These are phyloP conservation scores for Chondrilla cf. caribensis DNA, from an alignment of 37 sponge, comb jelly and placozoan genomes.

Conservation along the genomic window DNA sequence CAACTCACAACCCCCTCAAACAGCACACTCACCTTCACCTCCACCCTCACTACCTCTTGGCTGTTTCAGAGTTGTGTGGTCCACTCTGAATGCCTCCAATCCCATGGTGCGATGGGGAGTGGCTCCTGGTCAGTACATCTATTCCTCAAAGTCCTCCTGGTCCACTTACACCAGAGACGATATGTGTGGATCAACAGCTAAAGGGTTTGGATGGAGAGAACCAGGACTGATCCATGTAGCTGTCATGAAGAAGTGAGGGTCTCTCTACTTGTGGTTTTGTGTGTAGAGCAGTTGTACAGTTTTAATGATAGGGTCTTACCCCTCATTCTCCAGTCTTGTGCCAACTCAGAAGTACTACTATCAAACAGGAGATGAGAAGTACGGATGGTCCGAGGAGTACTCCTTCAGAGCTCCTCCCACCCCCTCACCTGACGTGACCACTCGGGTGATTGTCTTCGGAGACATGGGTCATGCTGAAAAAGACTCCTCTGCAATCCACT, in stretches of 20 bases:
- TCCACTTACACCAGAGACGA: constrained; percentile 68
- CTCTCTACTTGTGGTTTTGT: too few species aligned
- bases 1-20: background rate
- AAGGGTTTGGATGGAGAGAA: constrained; percentile 59
- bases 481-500: constrained; percentile 20
- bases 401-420: constrained; percentile 21
- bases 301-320: background rate
- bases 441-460: constrained; percentile 28
- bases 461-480: constrained; percentile 46
- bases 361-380: constrained; percentile 13
- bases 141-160: constrained; percentile 2
- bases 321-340: background rate
- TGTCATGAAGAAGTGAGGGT: constrained; percentile 32
- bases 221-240: constrained; percentile 56
- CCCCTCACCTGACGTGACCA: background rate
- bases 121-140: constrained; percentile 19
- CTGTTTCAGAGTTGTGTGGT: constrained; percentile 54
- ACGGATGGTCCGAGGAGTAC: constrained; percentile 20
- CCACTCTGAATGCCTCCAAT: constrained; percentile 34
- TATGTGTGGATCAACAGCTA: constrained; percentile 78
- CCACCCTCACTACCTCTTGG: background rate
- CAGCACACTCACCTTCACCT: background rate
- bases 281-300: too few species aligned
- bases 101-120: constrained; percentile 51
- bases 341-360: constrained; percentile 21